phyloP scores from a whole-genome alignment of 2,797 vertebrate genomes.

The Bovichtus variegatus region DNA sequence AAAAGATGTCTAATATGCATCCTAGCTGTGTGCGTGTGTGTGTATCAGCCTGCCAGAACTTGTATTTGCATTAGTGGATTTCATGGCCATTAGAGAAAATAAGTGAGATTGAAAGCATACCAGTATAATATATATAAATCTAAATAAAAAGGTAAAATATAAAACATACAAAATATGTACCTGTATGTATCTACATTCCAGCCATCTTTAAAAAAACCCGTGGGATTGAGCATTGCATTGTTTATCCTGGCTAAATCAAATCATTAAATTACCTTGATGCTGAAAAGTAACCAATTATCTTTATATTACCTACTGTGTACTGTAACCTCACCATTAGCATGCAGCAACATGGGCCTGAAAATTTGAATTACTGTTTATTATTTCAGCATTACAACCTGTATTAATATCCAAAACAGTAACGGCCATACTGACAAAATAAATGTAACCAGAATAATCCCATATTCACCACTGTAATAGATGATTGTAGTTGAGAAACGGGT shows the following conservation, averaged over 20 bases:
- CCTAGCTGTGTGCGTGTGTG: slow-evolving; percentile 4
- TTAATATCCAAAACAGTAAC: slow-evolving; percentile 25
- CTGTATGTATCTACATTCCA: background rate
- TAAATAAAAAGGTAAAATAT: slow-evolving; percentile 19
- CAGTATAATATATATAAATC: slow-evolving; percentile 10
- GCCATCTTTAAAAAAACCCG: slow-evolving; percentile 8
- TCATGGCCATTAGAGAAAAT: slow-evolving; percentile 28
- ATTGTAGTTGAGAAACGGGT: background rate
- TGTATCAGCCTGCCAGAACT: slow-evolving; percentile 33
- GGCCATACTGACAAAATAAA: slow-evolving; percentile 1
- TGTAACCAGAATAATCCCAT: background rate
- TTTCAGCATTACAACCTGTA: slow-evolving; percentile 27
- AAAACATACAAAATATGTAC: no score
- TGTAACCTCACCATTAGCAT: slow-evolving; percentile 34
- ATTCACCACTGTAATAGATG: background rate
- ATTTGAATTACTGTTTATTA: slow-evolving; percentile 28
- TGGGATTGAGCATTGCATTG: background rate
- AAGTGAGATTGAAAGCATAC: slow-evolving; percentile 11
- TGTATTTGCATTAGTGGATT: slow-evolving; percentile 34
- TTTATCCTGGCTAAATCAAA: slow-evolving; percentile 30
- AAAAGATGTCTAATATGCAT: slow-evolving; percentile 37
- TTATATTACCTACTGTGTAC: slow-evolving; percentile 37
- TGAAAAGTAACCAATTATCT: slow-evolving; percentile 42
- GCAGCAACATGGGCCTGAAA: slow-evolving; percentile 5
- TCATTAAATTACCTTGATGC: slow-evolving; percentile 37